Evolutionary conservation across 2,113 vertebrate species (phyloP), one percentile per base, ranked within the genome.

Genomic region (Passer montanus): DNA sequence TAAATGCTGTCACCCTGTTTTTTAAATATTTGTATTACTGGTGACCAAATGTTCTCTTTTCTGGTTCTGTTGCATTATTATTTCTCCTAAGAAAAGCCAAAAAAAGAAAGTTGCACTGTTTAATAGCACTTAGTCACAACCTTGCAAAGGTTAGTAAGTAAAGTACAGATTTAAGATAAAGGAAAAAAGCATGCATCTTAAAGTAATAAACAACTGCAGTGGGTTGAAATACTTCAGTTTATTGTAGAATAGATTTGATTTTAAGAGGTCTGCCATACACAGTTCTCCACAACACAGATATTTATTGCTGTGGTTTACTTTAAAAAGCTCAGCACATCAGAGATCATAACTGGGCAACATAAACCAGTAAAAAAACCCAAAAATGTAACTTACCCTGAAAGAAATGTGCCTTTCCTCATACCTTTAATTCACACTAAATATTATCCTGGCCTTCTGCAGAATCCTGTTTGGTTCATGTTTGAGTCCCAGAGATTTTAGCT

Each of bases 401-500:
- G 30, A 70, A 62, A 91, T 67, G 13, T 76, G 53, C 80, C 39
- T 92, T 87, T 86, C 53, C 44, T 83, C 53, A 75, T 74, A 95
- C 69, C 89, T 90, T 90, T 89, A 53, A 55, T 91, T 97, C 58
- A 44, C 58, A 86, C 33, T 58, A 67, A 89, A 68, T 81, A 62
- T 18, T 59, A 46, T 67, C 33, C 22, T 91, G 78, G 43, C 56
- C 56, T 90, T 92, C 82, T 94, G 75, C 59, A 76, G 93, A 72
- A 96, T 96, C 92, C 50, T 83, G 62, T 90, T 86, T 79, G 63
- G 69, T 94, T 97, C 87, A 52, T 22, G 53, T 93, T 94, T 93
- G 94, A 95, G 88, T 97, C 83, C 69, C 80, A 67, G 95, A 74
- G 93, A 77, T 70, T 66, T 74, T 52, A 92, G 75, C 96, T 97